phyloP scores from a whole-genome alignment of 2,113 vertebrate genomes.

The Alligator mississippiensis region DNA sequence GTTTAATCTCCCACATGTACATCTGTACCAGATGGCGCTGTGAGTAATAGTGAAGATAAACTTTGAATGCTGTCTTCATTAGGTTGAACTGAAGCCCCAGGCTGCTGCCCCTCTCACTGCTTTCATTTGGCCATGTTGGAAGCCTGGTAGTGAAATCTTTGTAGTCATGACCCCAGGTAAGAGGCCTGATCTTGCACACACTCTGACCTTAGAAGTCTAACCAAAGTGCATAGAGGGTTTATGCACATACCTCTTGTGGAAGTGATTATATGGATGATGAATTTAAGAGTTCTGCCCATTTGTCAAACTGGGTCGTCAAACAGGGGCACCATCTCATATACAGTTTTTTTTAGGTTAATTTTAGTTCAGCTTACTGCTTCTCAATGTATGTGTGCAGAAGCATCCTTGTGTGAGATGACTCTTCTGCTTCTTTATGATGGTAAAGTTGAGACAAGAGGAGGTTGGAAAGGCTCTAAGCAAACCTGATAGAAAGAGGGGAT shows the following conservation, averaged over 20 bases:
- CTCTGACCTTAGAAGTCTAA: neutral
- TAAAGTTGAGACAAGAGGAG: neutral
- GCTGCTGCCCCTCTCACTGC: neutral
- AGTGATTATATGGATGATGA: neutral
- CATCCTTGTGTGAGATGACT: neutral
- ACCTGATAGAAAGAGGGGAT: neutral
- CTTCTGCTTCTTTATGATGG: neutral
- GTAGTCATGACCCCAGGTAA: neutral
- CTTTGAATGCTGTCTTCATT: conserved; percentile 10
- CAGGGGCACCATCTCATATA: neutral
- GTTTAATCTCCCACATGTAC: conserved; percentile 62
- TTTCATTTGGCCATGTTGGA: accelerated
- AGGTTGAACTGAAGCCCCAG: neutral
- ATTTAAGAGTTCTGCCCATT: neutral
- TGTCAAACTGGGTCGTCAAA: neutral
- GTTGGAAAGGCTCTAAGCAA: neutral
- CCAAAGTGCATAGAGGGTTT: neutral
- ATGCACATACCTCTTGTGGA: neutral
- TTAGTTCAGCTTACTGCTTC: neutral
- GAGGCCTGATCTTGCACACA: neutral
- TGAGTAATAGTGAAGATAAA: neutral
- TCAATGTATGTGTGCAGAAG: neutral
- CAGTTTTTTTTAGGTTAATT: neutral
- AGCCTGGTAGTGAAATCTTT: neutral
- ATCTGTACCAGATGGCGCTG: conserved; percentile 60